phyloP scores from a whole-genome alignment of 2,888 invertebrate species.

The Mythimna albipuncta region DNA sequence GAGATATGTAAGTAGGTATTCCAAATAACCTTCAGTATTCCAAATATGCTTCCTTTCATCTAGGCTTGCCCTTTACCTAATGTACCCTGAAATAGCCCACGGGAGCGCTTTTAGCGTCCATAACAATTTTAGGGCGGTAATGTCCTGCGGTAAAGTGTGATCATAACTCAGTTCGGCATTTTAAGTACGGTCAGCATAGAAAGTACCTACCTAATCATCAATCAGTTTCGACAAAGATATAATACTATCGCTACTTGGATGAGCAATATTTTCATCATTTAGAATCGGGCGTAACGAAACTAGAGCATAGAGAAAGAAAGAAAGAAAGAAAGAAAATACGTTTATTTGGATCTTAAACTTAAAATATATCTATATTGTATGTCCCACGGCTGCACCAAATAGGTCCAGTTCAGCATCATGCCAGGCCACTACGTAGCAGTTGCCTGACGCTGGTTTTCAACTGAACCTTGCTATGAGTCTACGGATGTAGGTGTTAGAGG shows the following conservation, averaged over 20 bases:
- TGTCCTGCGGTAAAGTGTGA: not conserved
- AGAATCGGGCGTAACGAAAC: no score
- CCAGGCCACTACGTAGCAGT: no score
- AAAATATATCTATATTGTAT: no score
- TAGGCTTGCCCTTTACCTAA: not conserved
- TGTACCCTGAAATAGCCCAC: not conserved
- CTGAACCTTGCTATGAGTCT: no score
- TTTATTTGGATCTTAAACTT: no score
- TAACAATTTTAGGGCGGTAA: conserved; percentile 18
- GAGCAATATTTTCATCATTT: not conserved
- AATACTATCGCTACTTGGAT: not conserved
- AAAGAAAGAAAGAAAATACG: no score
- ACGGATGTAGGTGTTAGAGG: no score
- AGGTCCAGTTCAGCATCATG: no score
- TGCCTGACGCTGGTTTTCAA: no score
- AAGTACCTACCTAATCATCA: conserved; percentile 2
- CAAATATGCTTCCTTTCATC: not conserved
- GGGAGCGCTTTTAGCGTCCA: conserved; percentile 15
- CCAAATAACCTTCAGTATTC: not conserved
- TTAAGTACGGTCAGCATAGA: not conserved
- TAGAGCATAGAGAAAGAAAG: no score
- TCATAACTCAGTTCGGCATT: conserved; percentile 6
- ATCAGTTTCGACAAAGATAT: not conserved
- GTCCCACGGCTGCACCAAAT: no score
- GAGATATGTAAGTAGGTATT: not conserved